Conservation (phyloP, 2,888 invertebrate genomes). For the Hyles lineata region DNA sequence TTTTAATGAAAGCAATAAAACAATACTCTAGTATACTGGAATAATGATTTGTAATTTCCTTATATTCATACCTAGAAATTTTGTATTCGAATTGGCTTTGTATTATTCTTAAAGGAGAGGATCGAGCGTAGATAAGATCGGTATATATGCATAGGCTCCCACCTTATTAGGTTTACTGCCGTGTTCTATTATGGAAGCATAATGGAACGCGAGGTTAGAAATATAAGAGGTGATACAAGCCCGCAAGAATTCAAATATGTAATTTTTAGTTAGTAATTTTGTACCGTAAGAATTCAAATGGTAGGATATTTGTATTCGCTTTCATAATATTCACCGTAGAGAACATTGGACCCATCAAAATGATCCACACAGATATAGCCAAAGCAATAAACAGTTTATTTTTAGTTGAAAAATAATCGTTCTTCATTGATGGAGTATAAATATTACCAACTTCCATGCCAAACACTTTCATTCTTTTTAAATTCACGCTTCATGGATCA, state of each 20-base stretch:
- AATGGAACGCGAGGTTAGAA: neutral
- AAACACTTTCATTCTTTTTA: neutral
- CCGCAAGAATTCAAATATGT: neutral
- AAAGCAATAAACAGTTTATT: too few relatives aligned
- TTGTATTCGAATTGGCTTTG: neutral
- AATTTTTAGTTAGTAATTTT: too few relatives aligned
- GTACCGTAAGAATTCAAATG: too few relatives aligned
- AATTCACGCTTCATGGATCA: neutral
- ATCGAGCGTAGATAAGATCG: neutral
- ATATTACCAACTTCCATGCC: too few relatives aligned
- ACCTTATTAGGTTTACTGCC: slow-evolving; percentile 2
- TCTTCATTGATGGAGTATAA: neutral
- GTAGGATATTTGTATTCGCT: too few relatives aligned
- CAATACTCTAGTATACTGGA: too few relatives aligned
- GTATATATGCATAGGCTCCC: neutral
- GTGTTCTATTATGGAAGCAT: slow-evolving; percentile 6
- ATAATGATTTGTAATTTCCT: too few relatives aligned
- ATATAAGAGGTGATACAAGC: neutral
- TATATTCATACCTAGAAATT: neutral
- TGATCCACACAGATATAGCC: too few relatives aligned
- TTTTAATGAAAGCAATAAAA: too few relatives aligned
- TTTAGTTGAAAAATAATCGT: neutral
- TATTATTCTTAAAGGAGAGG: neutral
- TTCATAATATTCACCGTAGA: too few relatives aligned
- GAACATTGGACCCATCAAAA: too few relatives aligned